These are phyloP conservation scores for Drosophila sucinea DNA, from an alignment of 1,140 invertebrate species.

Conservation along the genomic window DNA sequence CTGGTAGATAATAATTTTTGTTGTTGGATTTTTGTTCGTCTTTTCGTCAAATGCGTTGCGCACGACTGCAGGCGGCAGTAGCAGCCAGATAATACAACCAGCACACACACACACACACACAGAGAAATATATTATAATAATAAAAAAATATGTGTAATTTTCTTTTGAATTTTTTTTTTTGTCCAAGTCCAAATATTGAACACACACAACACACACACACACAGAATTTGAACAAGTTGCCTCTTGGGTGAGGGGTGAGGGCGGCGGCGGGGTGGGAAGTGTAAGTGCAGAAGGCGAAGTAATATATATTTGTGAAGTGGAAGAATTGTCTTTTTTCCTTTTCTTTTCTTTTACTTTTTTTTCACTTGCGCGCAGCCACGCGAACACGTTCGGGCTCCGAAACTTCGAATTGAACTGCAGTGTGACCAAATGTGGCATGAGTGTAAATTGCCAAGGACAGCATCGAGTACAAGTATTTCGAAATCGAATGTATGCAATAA, in stretches of 20 bases:
- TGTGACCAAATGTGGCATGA: neutral
- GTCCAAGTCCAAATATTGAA: slow-evolving; percentile 17
- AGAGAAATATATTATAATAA: slow-evolving; percentile 6
- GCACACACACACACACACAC: slow-evolving; percentile 4
- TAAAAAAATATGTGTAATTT: slow-evolving; percentile 14
- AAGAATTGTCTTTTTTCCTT: slow-evolving; percentile 20
- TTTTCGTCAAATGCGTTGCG: slow-evolving; percentile 23
- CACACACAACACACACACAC: slow-evolving; percentile 12
- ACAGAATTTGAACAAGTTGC: slow-evolving; percentile 4
- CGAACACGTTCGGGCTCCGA: slow-evolving; percentile 57
- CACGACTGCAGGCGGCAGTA: slow-evolving; percentile 35
- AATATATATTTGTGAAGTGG: slow-evolving; percentile 17
- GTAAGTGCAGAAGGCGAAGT: slow-evolving; percentile 14
- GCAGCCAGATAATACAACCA: slow-evolving; percentile 39
- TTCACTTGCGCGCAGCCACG: slow-evolving; percentile 53
- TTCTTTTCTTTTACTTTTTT: slow-evolving; percentile 10
- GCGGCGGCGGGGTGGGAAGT: neutral
- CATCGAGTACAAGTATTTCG: slow-evolving; percentile 2
- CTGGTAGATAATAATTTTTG: slow-evolving; percentile 8
- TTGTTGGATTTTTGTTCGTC: slow-evolving; percentile 10
- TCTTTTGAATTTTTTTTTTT: neutral
- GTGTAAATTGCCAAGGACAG: slow-evolving; percentile 2
- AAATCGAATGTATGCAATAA: slow-evolving; percentile 12
- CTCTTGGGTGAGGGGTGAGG: slow-evolving; percentile 5
- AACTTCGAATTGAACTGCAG: slow-evolving; percentile 45